These are phyloP conservation scores for Sphaeramia orbicularis DNA, from an alignment of 2,797 vertebrate species.

Conservation along the genomic window DNA sequence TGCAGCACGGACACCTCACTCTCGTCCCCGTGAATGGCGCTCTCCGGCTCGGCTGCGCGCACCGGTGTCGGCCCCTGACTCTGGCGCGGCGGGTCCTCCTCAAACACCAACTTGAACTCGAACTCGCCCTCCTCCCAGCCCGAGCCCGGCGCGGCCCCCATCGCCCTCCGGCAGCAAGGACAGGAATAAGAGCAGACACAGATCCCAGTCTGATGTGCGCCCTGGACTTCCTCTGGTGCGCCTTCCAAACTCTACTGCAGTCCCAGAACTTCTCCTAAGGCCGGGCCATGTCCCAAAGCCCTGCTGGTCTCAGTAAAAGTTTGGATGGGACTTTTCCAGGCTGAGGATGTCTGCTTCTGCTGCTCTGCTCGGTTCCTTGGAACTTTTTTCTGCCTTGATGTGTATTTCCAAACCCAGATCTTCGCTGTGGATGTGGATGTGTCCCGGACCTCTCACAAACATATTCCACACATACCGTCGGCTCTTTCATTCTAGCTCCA, in stretches of 20 bases:
- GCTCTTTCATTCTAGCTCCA: constrained; percentile 47
- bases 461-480: constrained; percentile 2
- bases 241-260: constrained; percentile 29
- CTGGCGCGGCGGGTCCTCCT: constrained; percentile 87
- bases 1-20: constrained; percentile 63
- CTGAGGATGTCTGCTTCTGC: constrained; percentile 27
- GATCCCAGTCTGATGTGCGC: constrained; percentile 36
- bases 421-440: constrained; percentile 11
- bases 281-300: constrained; percentile 57
- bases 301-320: too few species aligned
- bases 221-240: constrained; percentile 25
- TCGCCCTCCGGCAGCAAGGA: constrained; percentile 70
- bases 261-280: constrained; percentile 30
- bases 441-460: constrained; percentile 19
- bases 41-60: constrained; percentile 68
- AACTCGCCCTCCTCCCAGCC: constrained; percentile 95
- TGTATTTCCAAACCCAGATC: constrained; percentile 26
- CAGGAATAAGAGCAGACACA: constrained; percentile 56
- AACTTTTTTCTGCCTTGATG: constrained; percentile 33
- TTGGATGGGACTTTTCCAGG: constrained; percentile 33
- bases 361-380: constrained; percentile 18
- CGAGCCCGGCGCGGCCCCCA: constrained; percentile 91
- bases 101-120: constrained; percentile 94
- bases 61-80: constrained; percentile 76
- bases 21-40: constrained; percentile 67